Conservation (phyloP, 2,113 vertebrate species). For the Electrona antarctica region DNA sequence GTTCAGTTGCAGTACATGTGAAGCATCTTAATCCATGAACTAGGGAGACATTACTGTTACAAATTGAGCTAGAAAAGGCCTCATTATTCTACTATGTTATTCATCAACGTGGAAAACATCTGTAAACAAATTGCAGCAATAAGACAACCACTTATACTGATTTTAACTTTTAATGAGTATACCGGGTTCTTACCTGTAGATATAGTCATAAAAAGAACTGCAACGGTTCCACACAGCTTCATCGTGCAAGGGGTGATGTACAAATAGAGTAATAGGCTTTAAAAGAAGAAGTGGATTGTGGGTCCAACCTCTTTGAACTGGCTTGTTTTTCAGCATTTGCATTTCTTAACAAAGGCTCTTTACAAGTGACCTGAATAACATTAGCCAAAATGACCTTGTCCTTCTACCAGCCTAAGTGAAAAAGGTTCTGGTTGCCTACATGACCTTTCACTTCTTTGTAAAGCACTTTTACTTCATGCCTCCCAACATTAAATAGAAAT, state of each 20-base stretch:
- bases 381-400: conserved; percentile 8
- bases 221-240: conserved; percentile 37
- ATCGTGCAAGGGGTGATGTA: conserved; percentile 20
- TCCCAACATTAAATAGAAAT: no score
- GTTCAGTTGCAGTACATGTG: conserved; percentile 21
- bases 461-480: no score
- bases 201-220: conserved; percentile 37
- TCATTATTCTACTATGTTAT: not conserved
- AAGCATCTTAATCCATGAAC: conserved; percentile 62
- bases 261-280: no score
- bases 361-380: conserved; percentile 31
- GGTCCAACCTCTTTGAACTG: no score
- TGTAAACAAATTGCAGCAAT: not conserved
- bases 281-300: not conserved
- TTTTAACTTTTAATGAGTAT: not conserved
- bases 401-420: not conserved
- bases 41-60: conserved; percentile 31
- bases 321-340: conserved; percentile 33
- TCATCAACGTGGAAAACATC: not conserved
- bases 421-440: not conserved
- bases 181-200: conserved; percentile 50
- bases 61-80: not conserved
- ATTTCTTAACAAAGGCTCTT: conserved; percentile 32
- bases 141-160: not conserved
- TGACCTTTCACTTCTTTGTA: no score